Evolutionary conservation across 2,797 vertebrate species (phyloP).

Genomic region (Passerculus sandwichensis): DNA sequence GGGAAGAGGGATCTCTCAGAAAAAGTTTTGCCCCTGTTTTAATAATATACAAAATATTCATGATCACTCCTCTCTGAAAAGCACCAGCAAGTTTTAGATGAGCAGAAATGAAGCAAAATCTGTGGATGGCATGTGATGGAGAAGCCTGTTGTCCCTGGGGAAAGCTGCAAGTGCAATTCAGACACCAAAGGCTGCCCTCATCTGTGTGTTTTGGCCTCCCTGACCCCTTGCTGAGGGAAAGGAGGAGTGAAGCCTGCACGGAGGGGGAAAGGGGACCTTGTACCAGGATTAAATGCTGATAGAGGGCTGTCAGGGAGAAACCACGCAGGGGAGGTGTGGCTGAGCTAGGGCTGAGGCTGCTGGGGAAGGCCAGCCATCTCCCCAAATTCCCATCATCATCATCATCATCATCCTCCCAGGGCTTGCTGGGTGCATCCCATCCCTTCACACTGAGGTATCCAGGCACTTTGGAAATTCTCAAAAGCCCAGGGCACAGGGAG

Average conservation of each 20-base stretch:
- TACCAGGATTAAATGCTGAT: neutral
- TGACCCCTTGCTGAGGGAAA: neutral
- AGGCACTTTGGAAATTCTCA: neutral
- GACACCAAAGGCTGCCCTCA: neutral
- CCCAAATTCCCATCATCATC: neutral
- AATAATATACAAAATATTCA: neutral
- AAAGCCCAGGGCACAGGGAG: neutral
- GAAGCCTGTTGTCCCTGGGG: neutral
- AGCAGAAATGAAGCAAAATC: neutral
- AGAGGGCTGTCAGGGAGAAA: neutral
- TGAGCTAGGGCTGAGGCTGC: neutral
- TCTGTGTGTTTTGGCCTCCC: neutral
- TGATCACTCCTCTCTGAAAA: neutral
- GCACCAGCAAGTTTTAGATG: neutral
- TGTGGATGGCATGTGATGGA: neutral
- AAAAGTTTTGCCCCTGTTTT: neutral
- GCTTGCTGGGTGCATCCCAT: rapidly evolving
- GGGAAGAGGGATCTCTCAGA: neutral
- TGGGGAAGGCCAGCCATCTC: neutral
- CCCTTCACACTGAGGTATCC: neutral
- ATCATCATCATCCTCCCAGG: neutral
- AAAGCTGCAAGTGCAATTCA: neutral
- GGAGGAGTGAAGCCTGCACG: neutral
- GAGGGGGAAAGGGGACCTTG: neutral
- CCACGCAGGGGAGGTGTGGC: neutral